Conservation (phyloP, 2,888 invertebrate genomes). For the Ditula angustiorana region DNA sequence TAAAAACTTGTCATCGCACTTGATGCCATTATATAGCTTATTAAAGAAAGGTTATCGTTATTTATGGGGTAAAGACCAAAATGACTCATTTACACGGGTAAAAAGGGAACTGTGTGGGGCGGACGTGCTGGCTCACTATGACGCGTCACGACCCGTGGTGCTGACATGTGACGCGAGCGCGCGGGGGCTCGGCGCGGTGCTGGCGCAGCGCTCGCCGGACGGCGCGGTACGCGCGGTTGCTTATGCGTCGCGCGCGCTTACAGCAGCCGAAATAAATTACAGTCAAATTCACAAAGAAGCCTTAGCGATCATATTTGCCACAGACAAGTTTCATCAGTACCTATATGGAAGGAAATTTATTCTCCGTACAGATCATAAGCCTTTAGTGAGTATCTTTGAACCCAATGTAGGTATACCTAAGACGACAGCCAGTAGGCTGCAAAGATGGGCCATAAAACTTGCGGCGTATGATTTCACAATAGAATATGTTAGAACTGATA, state of each 20-base stretch:
- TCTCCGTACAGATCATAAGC: no score
- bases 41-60: slow-evolving; percentile 40
- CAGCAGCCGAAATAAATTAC: slow-evolving; percentile 21
- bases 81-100: slow-evolving; percentile 14
- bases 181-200: slow-evolving; percentile 19
- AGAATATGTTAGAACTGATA: slow-evolving; percentile 1
- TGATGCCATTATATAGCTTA: slow-evolving; percentile 40
- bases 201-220: slow-evolving; percentile 20
- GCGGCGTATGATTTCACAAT: slow-evolving; percentile 2
- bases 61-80: slow-evolving; percentile 31
- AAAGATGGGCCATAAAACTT: slow-evolving; percentile 15
- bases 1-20: slow-evolving; percentile 24
- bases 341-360: no score
- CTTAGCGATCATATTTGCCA: slow-evolving; percentile 17
- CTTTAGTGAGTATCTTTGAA: no score
- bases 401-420: slow-evolving; percentile 42
- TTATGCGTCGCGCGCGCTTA: slow-evolving; percentile 35
- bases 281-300: slow-evolving; percentile 23
- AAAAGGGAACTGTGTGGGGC: slow-evolving; percentile 1
- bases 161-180: slow-evolving; percentile 46
- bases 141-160: slow-evolving; percentile 20
- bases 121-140: slow-evolving; percentile 25
- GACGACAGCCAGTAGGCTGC: slow-evolving; percentile 2
- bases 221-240: slow-evolving; percentile 19
- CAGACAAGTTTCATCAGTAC: slow-evolving; percentile 17